phyloP scores from a whole-genome alignment of 2,888 invertebrate genomes.

The Acronicta alni region DNA sequence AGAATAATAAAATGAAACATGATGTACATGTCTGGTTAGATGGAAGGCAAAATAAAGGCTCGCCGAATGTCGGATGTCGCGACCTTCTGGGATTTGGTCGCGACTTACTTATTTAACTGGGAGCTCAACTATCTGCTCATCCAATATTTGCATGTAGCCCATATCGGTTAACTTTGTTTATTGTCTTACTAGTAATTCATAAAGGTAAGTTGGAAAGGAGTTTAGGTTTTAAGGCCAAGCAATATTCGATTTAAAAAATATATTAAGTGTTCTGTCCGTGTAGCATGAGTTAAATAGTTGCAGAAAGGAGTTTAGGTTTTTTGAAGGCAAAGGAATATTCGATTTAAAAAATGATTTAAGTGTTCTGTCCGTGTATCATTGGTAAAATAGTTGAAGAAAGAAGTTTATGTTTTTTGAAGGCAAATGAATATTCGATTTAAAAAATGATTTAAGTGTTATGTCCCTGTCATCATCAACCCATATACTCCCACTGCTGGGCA shows the following conservation, averaged over 20 bases:
- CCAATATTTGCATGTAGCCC: conserved; percentile 81
- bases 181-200: conserved; percentile 42
- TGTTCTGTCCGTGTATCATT: too few relatives aligned
- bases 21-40: conserved; percentile 70
- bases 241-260: background rate
- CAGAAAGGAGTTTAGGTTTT: too few relatives aligned
- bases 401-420: too few relatives aligned
- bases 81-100: conserved; percentile 83
- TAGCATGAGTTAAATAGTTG: too few relatives aligned
- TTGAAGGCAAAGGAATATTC: too few relatives aligned
- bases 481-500: too few relatives aligned
- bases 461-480: too few relatives aligned
- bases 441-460: too few relatives aligned
- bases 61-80: conserved; percentile 82
- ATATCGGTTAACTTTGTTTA: conserved; percentile 45
- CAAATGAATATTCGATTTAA: too few relatives aligned
- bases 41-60: conserved; percentile 84
- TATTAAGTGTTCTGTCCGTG: background rate
- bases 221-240: background rate
- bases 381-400: too few relatives aligned
- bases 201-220: background rate
- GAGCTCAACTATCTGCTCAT: conserved; percentile 78
- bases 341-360: too few relatives aligned
- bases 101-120: conserved; percentile 82
- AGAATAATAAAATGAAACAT: conserved; percentile 49